Evolutionary conservation across 53 echinoderm and acorn worm genomes (phyloP).

Genomic region (Paelopatides confundens): DNA sequence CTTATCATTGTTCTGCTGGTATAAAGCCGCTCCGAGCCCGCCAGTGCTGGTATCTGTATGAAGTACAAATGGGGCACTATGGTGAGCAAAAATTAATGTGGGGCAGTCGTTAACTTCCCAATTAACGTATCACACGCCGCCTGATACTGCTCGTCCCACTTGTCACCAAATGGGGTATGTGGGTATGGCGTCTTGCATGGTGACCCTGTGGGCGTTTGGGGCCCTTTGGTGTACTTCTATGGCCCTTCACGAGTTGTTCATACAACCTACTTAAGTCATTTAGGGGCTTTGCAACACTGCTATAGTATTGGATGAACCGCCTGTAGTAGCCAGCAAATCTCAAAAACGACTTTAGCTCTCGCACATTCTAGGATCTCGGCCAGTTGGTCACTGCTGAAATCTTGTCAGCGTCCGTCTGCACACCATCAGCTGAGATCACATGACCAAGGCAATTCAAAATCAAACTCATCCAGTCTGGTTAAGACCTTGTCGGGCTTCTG

Average conservation of each 20-base stretch:
- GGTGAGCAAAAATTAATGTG: not conserved
- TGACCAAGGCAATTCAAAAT: no score
- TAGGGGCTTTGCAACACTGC: constrained; percentile 55
- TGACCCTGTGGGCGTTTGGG: not conserved
- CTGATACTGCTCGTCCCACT: constrained; percentile 6
- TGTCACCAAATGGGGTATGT: not conserved
- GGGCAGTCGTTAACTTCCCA: not conserved
- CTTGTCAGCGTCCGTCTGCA: no score
- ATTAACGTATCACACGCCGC: not conserved
- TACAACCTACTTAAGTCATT: constrained; percentile 49
- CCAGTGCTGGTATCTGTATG: constrained; percentile 12
- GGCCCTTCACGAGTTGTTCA: constrained; percentile 38
- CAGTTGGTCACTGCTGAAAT: no score
- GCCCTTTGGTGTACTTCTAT: not conserved
- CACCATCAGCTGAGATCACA: no score
- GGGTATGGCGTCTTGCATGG: not conserved
- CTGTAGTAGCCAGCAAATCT: not conserved
- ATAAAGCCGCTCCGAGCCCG: constrained; percentile 16
- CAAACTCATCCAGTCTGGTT: no score
- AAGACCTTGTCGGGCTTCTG: no score
- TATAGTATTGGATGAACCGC: constrained; percentile 60
- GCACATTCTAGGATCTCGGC: no score
- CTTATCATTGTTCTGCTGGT: not conserved
- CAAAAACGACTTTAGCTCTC: no score
- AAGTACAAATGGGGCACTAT: not conserved